Evolutionary conservation across 2,113 vertebrate genomes (phyloP), one percentile per base, ranked within the genome.

Genomic region (Excalfactoria chinensis): DNA sequence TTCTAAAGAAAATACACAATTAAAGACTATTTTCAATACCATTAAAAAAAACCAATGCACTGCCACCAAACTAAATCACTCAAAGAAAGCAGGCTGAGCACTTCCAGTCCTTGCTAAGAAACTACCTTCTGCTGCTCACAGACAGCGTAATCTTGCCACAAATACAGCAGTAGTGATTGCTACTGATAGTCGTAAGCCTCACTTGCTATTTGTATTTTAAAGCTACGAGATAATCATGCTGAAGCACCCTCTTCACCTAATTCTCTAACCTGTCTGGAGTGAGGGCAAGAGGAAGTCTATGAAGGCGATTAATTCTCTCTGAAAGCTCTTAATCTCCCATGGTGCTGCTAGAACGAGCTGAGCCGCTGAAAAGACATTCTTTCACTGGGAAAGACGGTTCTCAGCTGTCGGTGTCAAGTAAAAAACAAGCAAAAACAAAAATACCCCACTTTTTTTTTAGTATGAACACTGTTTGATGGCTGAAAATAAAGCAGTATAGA

Each of bases 321-420:
- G 53, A 90, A 84, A 95, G 71, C 78, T 92, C 74, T 87, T 92
- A 85, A 95, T 88, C 85, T 91, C 70, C 41, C 56, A 63, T 40
- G 28, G 56, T 11, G 68, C 44, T 89, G 71, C 46, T 43, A 77
- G 64, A 91, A 81, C 15, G 35, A 91, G 58, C 56, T 22, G 58
- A 67, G 49, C 86, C 86, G 25, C 35, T 86, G 79, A 44, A 69
- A 71, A 93, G 17, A 81, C 18, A 59, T 75, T 89, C 59, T 73
- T 93, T 72, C 32, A 48, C 75, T 48, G 21, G 32, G 44, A 95
- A 30, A 70, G 20, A 81, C 46, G 40, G 32, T 58, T 83, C 63
- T 80, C 32, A 41, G 48, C n/a, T 82, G 83, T 49, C 71, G 72
- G 26, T 13, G 15, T 34, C 59, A 91, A 78, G 79, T 40, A 41